A percentile compares a stretch with the other conserved stretches of the same genome.
These are phyloP conservation scores for Sinopyrophorus schimmeli DNA, from an alignment of 2,888 invertebrate genomes.

Conservation along the genomic window DNA sequence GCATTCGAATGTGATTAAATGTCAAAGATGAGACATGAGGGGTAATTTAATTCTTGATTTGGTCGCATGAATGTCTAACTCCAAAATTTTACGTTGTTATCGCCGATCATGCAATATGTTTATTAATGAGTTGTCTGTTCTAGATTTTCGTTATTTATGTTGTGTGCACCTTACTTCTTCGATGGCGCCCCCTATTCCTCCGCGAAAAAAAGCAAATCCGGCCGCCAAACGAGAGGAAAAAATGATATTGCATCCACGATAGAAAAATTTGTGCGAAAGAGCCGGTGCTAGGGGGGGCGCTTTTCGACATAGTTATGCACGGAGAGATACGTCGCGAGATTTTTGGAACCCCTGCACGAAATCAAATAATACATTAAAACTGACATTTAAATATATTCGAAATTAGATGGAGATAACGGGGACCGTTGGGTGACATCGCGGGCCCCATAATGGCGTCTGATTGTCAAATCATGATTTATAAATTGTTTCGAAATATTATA, in stretches of 20 bases:
- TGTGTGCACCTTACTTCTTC: too few species aligned
- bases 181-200: too few species aligned
- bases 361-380: slow-evolving; percentile 19
- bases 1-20: slow-evolving; percentile 31
- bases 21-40: slow-evolving; percentile 33
- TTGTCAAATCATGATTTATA: slow-evolving; percentile 50
- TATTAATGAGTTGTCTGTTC: slow-evolving; percentile 40
- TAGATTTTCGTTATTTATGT: slow-evolving; percentile 38
- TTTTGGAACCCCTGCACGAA: slow-evolving; percentile 18
- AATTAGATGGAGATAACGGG: slow-evolving; percentile 43
- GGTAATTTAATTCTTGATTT: slow-evolving; percentile 33
- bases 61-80: slow-evolving; percentile 32
- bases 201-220: too few species aligned
- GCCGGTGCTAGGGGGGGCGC: too few species aligned
- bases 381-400: slow-evolving; percentile 38
- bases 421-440: slow-evolving; percentile 49
- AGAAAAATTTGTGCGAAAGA: too few species aligned
- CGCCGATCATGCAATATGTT: slow-evolving; percentile 41
- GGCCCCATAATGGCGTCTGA: slow-evolving; percentile 48
- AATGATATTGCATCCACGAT: too few species aligned
- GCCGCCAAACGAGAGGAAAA: too few species aligned
- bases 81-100: slow-evolving; percentile 35
- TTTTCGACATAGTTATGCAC: too few species aligned
- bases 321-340: background rate
- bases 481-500: slow-evolving; percentile 38